phyloP scores from a whole-genome alignment of 2,888 invertebrate genomes.

The Incurvaria masculella region DNA sequence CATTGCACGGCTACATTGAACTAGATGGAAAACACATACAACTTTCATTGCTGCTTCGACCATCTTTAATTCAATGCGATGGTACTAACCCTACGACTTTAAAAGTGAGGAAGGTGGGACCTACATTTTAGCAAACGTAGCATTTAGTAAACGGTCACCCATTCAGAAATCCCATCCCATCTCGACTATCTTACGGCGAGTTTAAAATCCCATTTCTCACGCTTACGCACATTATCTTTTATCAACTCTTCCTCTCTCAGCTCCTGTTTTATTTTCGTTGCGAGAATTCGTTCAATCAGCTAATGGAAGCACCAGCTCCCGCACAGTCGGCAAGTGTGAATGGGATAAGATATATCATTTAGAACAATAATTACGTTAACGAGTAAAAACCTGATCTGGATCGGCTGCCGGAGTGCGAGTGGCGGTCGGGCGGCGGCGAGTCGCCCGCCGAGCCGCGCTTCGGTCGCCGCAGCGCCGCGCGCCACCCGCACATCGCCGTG shows the following conservation, averaged over 20 bases:
- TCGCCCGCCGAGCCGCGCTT: constrained; percentile 42
- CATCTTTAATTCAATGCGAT: too few relatives aligned
- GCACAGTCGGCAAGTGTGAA: constrained; percentile 9
- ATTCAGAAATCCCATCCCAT: neutral
- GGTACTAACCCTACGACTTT: too few relatives aligned
- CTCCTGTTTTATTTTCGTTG: too few relatives aligned
- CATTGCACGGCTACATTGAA: too few relatives aligned
- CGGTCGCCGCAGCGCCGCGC: constrained; percentile 30
- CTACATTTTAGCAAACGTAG: too few relatives aligned
- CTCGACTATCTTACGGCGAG: neutral
- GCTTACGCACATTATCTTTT: neutral
- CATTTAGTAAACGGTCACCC: neutral
- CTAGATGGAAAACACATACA: too few relatives aligned
- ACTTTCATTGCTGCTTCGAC: too few relatives aligned
- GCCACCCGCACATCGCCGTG: constrained; percentile 65
- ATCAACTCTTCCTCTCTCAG: neutral
- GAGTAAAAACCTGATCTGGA: constrained; percentile 61
- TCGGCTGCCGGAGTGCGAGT: constrained; percentile 55
- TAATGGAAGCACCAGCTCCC: neutral
- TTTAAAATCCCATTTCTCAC: neutral
- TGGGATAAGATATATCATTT: constrained; percentile 36
- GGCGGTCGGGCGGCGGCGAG: constrained; percentile 46
- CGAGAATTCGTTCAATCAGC: too few relatives aligned
- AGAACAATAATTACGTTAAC: constrained; percentile 55
- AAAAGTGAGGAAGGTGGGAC: too few relatives aligned